Base-by-base conservation (phyloP, 2,888 invertebrate genomes). In the Liopterus haemorrhoidalis region DNA sequence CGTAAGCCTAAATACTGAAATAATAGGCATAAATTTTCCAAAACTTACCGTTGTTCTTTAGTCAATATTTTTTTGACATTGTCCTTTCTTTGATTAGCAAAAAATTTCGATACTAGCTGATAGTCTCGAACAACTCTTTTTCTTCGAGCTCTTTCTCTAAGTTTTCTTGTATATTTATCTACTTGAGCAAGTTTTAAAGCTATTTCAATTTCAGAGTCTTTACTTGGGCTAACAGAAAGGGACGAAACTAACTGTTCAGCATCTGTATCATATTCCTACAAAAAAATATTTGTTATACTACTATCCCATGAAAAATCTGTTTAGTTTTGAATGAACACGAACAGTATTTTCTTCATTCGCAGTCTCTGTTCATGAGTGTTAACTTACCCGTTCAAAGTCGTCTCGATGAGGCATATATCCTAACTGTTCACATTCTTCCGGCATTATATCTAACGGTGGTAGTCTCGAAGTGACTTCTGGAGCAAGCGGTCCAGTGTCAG, bases 341-440 rank as follows among this genome's bases (percentile, higher is more conserved):
- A 8, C 11, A 4, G 5, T 18, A 6, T 14, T 36, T 32, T n/a
- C 12, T 38, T 19, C 5, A 22, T 22, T 22, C 8, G 5, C 8
- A 22, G 8, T 22, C 22, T 6, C 8, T 22, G 12, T 18, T 5
- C 21, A 5, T 8, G 35, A 46, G 19, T 36, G 32, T n/a, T 18
- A 41, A 58, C 62, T 61, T 68, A 89, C 89, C 67, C 89, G 78
- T 72, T 95, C 95, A 73, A 93, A 96, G 64, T 95, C 94, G 75
- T 95, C 95, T 62, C 95, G 77, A 62, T 90, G 86, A 2, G 94
- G 89, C 88, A 93, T 93, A 62, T 94, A 96, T 2, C 92, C 91
- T 6, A 96, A 73, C 59, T 90, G 84, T 22, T 82, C 74, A 21
- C 93, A 90, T 69, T 96, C 93, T 62, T 92, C 90, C 0, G 78